Conservation (phyloP, 2,797 vertebrate genomes). For the Neosalanx taihuensis region DNA sequence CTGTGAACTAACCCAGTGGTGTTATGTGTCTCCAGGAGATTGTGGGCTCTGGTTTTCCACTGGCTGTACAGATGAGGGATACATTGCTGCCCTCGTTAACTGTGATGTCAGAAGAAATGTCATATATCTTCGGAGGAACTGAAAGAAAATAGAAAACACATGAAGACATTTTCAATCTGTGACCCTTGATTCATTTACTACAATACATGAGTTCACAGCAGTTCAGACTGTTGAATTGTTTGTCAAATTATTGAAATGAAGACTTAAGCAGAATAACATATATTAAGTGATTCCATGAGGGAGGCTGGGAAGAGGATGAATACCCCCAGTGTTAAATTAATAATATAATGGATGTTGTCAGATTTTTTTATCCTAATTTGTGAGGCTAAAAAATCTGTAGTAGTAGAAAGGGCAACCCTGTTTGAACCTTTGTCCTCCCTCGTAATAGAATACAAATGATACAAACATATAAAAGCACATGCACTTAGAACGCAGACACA, state of each 20-base stretch:
- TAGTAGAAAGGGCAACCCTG: background rate
- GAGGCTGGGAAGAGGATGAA: too few relatives aligned
- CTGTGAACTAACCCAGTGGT: conserved; percentile 84
- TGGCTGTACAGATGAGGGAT: conserved; percentile 92
- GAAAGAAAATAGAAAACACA: conserved; percentile 31
- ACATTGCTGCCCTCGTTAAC: conserved; percentile 96
- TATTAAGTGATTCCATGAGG: too few relatives aligned
- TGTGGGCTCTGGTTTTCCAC: conserved; percentile 92
- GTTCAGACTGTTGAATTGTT: too few relatives aligned
- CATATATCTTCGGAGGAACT: conserved; percentile 97
- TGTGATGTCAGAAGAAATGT: conserved; percentile 87
- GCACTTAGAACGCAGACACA: background rate
- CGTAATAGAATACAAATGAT: conserved; percentile 18
- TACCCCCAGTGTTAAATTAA: background rate
- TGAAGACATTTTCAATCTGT: conserved; percentile 42
- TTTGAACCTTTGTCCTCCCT: too few relatives aligned
- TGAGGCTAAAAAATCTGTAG: conserved; percentile 32
- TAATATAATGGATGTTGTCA: conserved; percentile 16
- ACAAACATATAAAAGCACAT: background rate
- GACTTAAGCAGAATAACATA: too few relatives aligned
- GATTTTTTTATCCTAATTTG: background rate
- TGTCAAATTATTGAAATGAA: too few relatives aligned
- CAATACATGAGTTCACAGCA: too few relatives aligned
- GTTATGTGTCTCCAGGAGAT: conserved; percentile 99
- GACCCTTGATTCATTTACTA: conserved; percentile 12